Evolutionary conservation across 2,797 vertebrate genomes (phyloP).

Genomic region (Premnoplex brunnescens): DNA sequence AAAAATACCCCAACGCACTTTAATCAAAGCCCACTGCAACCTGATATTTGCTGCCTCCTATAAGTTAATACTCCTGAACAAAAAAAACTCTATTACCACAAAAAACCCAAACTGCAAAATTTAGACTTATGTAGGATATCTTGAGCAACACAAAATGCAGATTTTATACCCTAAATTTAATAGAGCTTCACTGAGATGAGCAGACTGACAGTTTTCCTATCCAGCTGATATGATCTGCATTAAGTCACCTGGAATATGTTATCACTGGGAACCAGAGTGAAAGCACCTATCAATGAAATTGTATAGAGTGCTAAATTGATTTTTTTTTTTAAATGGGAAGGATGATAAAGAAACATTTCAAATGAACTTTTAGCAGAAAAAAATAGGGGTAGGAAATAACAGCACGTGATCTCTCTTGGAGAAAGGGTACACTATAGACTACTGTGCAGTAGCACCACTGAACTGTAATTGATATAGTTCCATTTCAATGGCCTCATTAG

Average conservation of each 20-base stretch:
- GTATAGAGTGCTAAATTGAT: not conserved
- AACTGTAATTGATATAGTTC: not conserved
- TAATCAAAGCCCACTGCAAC: not conserved
- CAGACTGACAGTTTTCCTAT: not conserved
- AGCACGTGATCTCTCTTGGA: not conserved
- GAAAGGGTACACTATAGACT: not conserved
- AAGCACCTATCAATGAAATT: not conserved
- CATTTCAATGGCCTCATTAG: not conserved
- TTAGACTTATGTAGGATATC: not conserved
- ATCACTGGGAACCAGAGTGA: not conserved
- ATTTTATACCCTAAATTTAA: not conserved
- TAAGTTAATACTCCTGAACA: not conserved
- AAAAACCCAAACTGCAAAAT: not conserved
- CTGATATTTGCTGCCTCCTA: not conserved
- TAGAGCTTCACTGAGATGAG: not conserved
- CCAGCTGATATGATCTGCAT: not conserved
- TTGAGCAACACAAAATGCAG: not conserved
- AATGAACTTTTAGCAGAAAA: not conserved
- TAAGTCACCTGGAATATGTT: not conserved
- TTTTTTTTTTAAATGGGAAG: not conserved
- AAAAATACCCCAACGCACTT: not conserved
- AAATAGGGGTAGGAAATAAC: not conserved
- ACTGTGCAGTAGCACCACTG: not conserved
- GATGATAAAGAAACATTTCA: not conserved
- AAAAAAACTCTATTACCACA: not conserved